Evolutionary conservation across 2,888 invertebrate genomes (phyloP).

Genomic region (Ectemnius cavifrons): DNA sequence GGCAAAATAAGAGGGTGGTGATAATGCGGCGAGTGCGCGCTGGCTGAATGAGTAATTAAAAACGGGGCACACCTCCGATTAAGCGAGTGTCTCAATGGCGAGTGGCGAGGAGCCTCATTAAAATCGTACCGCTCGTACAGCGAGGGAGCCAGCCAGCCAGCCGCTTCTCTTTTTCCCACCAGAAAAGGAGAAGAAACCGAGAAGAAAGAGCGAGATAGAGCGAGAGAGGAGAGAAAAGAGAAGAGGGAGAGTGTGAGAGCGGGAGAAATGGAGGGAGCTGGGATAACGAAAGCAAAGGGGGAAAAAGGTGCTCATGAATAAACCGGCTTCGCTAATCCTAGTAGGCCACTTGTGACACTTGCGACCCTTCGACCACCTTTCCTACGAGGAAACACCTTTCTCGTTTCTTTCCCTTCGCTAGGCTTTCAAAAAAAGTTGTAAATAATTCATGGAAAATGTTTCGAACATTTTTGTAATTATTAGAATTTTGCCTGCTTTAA

Average conservation of each 20-base stretch:
- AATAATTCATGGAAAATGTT: too few relatives aligned
- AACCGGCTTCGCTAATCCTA: slow-evolving; percentile 16
- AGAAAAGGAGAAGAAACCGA: slow-evolving; percentile 15
- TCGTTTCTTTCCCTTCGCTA: neutral
- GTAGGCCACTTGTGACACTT: slow-evolving; percentile 9
- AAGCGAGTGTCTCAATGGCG: slow-evolving; percentile 38
- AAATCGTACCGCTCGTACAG: slow-evolving; percentile 41
- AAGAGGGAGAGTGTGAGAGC: neutral
- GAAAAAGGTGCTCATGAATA: slow-evolving; percentile 15
- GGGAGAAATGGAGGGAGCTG: neutral
- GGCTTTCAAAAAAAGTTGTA: too few relatives aligned
- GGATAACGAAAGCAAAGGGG: neutral
- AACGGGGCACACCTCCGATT: slow-evolving; percentile 16
- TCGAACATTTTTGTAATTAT: too few relatives aligned
- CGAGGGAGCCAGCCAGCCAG: slow-evolving; percentile 25
- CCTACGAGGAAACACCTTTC: neutral
- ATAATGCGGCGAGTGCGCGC: too few relatives aligned
- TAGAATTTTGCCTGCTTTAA: too few relatives aligned
- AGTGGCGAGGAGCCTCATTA: slow-evolving; percentile 61
- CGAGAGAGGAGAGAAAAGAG: slow-evolving; percentile 9
- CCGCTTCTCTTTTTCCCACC: slow-evolving; percentile 37
- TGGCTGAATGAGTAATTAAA: too few relatives aligned
- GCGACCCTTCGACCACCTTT: neutral
- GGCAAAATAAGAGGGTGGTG: too few relatives aligned
- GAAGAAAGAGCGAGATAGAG: slow-evolving; percentile 8